These are phyloP conservation scores for Bovichtus variegatus DNA, from an alignment of 2,797 vertebrate species.

Conservation along the genomic window DNA sequence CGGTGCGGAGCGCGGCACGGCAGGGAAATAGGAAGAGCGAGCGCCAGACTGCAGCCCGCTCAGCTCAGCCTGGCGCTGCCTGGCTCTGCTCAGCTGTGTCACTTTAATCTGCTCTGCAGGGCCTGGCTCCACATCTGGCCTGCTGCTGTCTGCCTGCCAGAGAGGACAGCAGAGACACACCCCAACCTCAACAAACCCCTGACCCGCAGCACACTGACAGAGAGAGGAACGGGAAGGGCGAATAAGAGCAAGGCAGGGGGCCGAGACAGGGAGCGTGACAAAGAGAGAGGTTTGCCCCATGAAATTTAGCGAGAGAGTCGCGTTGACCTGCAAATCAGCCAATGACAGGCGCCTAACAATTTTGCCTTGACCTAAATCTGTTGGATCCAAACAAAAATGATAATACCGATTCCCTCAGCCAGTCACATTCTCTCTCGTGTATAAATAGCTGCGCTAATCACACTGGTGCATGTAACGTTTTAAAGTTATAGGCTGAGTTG, in stretches of 20 bases:
- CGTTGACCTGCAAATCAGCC: no score
- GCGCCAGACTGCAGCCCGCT: conserved; percentile 65
- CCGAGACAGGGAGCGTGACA: background rate
- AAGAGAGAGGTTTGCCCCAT: background rate
- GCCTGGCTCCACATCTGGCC: conserved; percentile 75
- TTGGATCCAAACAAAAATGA: no score
- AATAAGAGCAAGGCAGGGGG: no score
- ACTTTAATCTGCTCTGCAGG: conserved; percentile 74
- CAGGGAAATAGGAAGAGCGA: conserved; percentile 58
- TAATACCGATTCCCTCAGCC: no score
- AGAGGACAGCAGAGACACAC: conserved; percentile 45
- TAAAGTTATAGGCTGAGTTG: no score
- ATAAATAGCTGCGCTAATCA: no score
- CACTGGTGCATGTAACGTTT: no score
- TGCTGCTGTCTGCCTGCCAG: conserved; percentile 68
- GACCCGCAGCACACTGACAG: conserved; percentile 1
- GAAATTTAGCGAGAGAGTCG: no score
- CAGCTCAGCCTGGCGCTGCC: conserved; percentile 53
- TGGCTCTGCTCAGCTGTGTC: conserved; percentile 63
- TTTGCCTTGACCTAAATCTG: no score
- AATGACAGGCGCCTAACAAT: no score
- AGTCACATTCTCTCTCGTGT: no score
- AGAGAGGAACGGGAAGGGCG: background rate
- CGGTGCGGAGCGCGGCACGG: conserved; percentile 37
- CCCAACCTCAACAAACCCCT: conserved; percentile 39